Percentiles rank a stretch among this genome's conserved stretches.
Evolutionary conservation across 2,113 vertebrate species (phyloP).

Genomic region (Haemorhous mexicanus): DNA sequence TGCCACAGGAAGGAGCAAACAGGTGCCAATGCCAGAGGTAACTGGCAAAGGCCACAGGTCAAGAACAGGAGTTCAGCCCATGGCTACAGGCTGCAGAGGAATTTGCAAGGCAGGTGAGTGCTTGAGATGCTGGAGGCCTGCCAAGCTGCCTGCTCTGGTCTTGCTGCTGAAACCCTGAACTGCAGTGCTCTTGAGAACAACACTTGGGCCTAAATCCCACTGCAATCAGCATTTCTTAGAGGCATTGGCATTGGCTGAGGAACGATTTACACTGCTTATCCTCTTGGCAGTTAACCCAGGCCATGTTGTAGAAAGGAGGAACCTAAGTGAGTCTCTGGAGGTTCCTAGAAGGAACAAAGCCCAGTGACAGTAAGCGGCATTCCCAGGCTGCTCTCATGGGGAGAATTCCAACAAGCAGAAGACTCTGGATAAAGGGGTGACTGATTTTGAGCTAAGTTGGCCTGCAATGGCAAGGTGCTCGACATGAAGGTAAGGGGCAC

Average conservation of each 20-base stretch:
- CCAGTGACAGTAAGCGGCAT: background rate
- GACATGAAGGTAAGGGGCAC: too few species aligned
- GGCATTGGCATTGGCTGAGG: background rate
- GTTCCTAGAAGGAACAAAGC: background rate
- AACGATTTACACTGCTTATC: background rate
- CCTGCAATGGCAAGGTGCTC: too few species aligned
- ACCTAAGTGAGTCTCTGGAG: background rate
- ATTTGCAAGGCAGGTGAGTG: background rate
- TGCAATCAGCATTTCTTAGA: background rate
- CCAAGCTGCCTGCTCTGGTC: background rate
- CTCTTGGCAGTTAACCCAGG: background rate
- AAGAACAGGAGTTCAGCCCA: background rate
- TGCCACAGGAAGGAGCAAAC: background rate
- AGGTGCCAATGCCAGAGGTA: background rate
- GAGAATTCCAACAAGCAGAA: background rate
- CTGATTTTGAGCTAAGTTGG: too few species aligned
- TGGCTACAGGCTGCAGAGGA: background rate
- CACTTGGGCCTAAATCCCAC: background rate
- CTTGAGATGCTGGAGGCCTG: background rate
- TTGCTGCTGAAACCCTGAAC: background rate
- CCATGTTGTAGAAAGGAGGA: background rate
- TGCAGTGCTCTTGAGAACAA: background rate
- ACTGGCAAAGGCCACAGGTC: background rate
- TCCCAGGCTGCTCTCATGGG: background rate
- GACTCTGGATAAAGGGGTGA: too few species aligned